Evolutionary conservation across 1,140 invertebrate genomes (phyloP), one percentile per base, ranked within the genome.

Genomic region (Bursaphelenchus mucronatus): DNA sequence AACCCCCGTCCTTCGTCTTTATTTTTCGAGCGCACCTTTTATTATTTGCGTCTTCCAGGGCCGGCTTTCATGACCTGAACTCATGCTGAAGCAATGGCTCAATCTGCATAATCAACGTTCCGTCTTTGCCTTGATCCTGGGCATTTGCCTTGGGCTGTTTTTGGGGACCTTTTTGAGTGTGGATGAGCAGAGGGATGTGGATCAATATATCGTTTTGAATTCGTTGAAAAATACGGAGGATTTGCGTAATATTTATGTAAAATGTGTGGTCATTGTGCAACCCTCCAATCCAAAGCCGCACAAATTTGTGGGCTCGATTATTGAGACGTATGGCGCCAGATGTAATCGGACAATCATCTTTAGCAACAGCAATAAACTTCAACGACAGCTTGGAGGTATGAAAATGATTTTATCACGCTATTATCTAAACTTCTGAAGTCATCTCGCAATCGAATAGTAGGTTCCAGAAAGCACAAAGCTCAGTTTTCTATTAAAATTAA

Each of bases 131-230:
- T 5, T 30, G 30, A 30, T 30, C 5, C 30, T 30, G 30, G 55
- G 53, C 15, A 8, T 63, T 63, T 65, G 61, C 19, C 10, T 63
- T 3, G 61, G 62, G 11, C 11, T 63, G n/a, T 63, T 63, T 13
- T 30, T 63, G 11, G 61, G 61, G 10, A 40, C 63, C 19, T 63
- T 55, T 39, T 63, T 65, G 13, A 64, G 10, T n/a, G 62, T 63
- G 15, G 61, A 63, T n/a, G 30, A 13, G 11, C 55, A 62, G 63
- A 63, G 15, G 21, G 61, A 63, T n/a, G 56, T 63, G 13, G 61
- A 63, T 11, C 55, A 63, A 40, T 63, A 64, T 65, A 61, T 63
- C 55, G 61, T 8, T 13, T 44, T n/a, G 6, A n/a, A n/a, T 19
- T 17, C 15, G 13, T 63, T 63, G 11, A 61, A 63, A 13, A 15